phyloP scores from a whole-genome alignment of 2,888 invertebrate species.

The Leistus spinibarbis region DNA sequence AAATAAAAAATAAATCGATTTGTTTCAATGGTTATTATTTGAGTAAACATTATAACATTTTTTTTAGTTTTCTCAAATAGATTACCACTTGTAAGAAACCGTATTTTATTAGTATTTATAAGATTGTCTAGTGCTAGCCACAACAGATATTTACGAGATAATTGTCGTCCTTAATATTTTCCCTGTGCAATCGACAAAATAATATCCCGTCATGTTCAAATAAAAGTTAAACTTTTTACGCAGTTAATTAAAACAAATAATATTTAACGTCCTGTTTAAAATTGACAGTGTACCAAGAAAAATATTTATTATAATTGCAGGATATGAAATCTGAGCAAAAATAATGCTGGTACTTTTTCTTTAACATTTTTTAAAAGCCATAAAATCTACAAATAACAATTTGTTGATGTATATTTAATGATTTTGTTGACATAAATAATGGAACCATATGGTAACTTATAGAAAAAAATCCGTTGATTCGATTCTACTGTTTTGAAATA shows the following conservation, averaged over 20 bases:
- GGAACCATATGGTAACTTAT: not conserved
- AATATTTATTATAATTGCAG: not conserved
- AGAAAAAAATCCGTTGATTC: not conserved
- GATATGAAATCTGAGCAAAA: not conserved
- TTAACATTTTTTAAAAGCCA: not conserved
- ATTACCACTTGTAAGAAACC: too few relatives aligned
- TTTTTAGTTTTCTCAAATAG: too few relatives aligned
- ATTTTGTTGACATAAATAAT: not conserved
- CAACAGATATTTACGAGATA: too few relatives aligned
- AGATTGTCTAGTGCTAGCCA: too few relatives aligned
- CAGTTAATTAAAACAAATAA: not conserved
- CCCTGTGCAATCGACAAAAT: not conserved
- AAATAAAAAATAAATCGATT: not conserved
- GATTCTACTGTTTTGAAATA: not conserved
- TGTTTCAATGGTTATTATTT: not conserved
- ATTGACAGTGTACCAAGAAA: not conserved
- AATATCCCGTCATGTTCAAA: not conserved
- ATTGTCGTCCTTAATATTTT: too few relatives aligned
- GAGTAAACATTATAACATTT: too few relatives aligned
- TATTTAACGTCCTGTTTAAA: not conserved
- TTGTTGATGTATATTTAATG: not conserved
- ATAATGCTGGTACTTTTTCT: not conserved
- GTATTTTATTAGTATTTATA: too few relatives aligned
- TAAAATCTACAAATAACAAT: not conserved
- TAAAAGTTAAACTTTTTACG: not conserved